phyloP scores from a whole-genome alignment of 2,113 vertebrate species.

The Rhagologus leucostigma region DNA sequence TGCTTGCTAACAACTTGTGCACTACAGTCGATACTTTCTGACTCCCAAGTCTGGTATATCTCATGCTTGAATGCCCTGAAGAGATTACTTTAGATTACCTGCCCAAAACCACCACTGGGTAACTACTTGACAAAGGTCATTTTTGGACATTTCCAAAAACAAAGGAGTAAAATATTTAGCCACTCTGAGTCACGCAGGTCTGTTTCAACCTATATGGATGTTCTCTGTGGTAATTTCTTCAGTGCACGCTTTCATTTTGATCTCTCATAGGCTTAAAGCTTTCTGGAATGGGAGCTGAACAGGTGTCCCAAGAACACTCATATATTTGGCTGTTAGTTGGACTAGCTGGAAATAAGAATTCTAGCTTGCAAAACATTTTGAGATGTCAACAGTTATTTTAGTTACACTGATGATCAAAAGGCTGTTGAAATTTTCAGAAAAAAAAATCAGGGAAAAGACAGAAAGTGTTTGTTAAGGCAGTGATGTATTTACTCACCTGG shows the following conservation, averaged over 20 bases:
- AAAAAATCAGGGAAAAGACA: not conserved
- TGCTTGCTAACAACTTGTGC: not conserved
- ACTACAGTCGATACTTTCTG: not conserved
- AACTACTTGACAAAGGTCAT: not conserved
- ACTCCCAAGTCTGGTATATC: not conserved
- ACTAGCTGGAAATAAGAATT: not conserved
- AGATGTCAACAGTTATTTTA: not conserved
- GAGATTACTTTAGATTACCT: not conserved
- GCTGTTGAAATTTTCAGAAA: not conserved
- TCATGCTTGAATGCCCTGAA: not conserved
- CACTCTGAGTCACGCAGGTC: not conserved
- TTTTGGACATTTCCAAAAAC: not conserved
- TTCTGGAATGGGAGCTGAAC: not conserved
- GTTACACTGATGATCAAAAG: not conserved
- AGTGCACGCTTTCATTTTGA: not conserved
- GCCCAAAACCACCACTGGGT: not conserved
- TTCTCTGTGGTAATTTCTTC: not conserved
- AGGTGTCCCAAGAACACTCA: not conserved
- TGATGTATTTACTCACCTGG: not conserved
- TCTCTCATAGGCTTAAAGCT: not conserved
- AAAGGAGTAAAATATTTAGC: not conserved
- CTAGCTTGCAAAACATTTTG: not conserved
- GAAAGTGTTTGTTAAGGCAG: not conserved
- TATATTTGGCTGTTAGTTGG: not conserved
- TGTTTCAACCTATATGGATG: not conserved